Percentiles rank a stretch among this genome's conserved stretches.
Conservation (phyloP, 2,888 invertebrate genomes). For the Campaea margaritaria region DNA sequence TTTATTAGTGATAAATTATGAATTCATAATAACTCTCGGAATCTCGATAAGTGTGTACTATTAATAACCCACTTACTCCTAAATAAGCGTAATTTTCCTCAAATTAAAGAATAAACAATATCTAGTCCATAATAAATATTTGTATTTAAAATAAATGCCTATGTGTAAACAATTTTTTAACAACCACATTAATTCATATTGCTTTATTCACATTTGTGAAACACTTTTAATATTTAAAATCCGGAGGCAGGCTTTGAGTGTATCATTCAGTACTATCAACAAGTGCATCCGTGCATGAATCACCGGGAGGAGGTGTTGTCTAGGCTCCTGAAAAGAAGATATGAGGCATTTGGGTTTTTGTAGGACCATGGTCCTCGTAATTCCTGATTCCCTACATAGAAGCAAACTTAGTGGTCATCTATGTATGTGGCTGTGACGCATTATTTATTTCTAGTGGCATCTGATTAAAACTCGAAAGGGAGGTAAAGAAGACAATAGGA, state of each 20-base stretch:
- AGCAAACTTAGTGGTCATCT: too few species aligned
- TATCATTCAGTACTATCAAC: constrained; percentile 86
- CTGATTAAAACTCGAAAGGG: too few species aligned
- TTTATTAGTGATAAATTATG: neutral
- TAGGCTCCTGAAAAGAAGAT: constrained; percentile 85
- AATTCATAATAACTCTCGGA: too few species aligned
- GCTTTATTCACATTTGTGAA: constrained; percentile 86
- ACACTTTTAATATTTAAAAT: constrained; percentile 89
- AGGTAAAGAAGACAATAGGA: too few species aligned
- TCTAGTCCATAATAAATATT: too few species aligned
- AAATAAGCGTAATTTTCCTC: too few species aligned
- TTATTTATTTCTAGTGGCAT: too few species aligned
- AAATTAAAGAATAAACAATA: too few species aligned
- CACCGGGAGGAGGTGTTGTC: constrained; percentile 87
- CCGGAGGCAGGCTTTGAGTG: constrained; percentile 86
- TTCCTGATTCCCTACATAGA: too few species aligned
- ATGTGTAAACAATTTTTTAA: neutral
- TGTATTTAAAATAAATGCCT: neutral
- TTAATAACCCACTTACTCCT: neutral
- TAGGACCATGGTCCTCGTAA: too few species aligned
- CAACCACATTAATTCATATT: too few species aligned
- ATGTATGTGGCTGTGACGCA: too few species aligned
- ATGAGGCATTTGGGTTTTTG: neutral
- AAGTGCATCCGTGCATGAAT: constrained; percentile 90
- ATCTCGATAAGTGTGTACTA: neutral